Evolutionary conservation across 1,140 invertebrate species (phyloP), one percentile per base, ranked within the genome.

Genomic region (Drosophila nebulosa): DNA sequence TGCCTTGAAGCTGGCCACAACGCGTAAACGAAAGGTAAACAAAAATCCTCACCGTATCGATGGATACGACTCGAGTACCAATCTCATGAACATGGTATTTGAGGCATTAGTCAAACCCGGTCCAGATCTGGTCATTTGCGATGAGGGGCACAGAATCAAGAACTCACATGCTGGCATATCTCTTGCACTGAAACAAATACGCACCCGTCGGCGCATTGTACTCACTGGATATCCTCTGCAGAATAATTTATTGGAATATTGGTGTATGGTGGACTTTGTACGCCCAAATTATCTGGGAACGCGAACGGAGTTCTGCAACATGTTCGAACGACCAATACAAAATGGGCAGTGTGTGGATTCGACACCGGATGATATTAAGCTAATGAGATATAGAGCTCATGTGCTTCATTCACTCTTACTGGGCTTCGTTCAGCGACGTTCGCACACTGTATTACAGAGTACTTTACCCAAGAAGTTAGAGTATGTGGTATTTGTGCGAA

Each of bases 241-340:
- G 92, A 99, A 99, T 91, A 99, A 99, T 92, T 92, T 99, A 1
- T 92, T 98, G 22, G 98, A 99, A 91, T 99, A 99, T 90, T 99
- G 97, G 97, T 97, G 97, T 88, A 98, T 98, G 97, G 97, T 98
- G 2, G 97, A 99, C 79, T 99, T 98, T 90, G 97, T 99, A 0
- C 93, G 97, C 46, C 98, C 98, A 0, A 98, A 98, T 92, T 97
- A 97, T 93, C 93, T 97, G 16, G 98, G 97, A 50, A 97, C 96
- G 5, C 97, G 98, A 90, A 97, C 96, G 0, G 97, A 98, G 90
- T 99, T 99, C 91, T 96, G 95, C 73, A 98, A 98, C 89, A 98
- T 98, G 97, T 99, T 99, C 85, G 97, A 98, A 80, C 92, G 97
- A 50, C 98, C 98, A 0, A 98, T 98, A 79, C 96, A 97, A 85